Evolutionary conservation across 1,140 invertebrate species (phyloP).

Genomic region (Gyrodactylus bullatarudis): DNA sequence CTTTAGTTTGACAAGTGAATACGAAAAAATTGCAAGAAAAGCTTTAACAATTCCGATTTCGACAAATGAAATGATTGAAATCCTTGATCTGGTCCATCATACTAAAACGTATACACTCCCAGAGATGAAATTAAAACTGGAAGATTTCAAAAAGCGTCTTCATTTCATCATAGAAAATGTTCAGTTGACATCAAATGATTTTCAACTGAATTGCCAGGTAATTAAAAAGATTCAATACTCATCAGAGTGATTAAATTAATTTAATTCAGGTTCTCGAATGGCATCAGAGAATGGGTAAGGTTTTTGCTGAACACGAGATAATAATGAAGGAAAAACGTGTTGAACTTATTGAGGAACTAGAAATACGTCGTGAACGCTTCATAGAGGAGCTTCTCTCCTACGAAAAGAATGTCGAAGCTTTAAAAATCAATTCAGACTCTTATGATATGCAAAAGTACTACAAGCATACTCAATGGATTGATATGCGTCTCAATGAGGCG

Average conservation of each 20-base stretch:
- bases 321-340: slow-evolving; percentile 43
- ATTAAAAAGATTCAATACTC: slow-evolving; percentile 32
- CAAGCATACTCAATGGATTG: slow-evolving; percentile 35
- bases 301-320: slow-evolving; percentile 41
- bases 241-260: too few species aligned
- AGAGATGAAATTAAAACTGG: slow-evolving; percentile 37
- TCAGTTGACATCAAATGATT: slow-evolving; percentile 37
- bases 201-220: slow-evolving; percentile 24
- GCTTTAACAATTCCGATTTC: slow-evolving; percentile 40
- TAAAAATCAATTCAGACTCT: slow-evolving; percentile 55
- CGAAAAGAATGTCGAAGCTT: slow-evolving; percentile 41
- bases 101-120: slow-evolving; percentile 33
- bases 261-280: slow-evolving; percentile 50
- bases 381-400: slow-evolving; percentile 42
- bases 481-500: slow-evolving; percentile 21
- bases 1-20: slow-evolving; percentile 41
- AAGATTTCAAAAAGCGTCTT: slow-evolving; percentile 27
- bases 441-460: slow-evolving; percentile 47
- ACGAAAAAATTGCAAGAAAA: slow-evolving; percentile 40
- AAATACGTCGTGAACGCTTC: slow-evolving; percentile 28
- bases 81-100: slow-evolving; percentile 37
- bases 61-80: slow-evolving; percentile 45
- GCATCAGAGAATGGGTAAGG: slow-evolving; percentile 38
- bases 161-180: slow-evolving; percentile 43
- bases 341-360: slow-evolving; percentile 48